Evolutionary conservation across 2,888 invertebrate genomes (phyloP).

Genomic region (Cantharis rufa): DNA sequence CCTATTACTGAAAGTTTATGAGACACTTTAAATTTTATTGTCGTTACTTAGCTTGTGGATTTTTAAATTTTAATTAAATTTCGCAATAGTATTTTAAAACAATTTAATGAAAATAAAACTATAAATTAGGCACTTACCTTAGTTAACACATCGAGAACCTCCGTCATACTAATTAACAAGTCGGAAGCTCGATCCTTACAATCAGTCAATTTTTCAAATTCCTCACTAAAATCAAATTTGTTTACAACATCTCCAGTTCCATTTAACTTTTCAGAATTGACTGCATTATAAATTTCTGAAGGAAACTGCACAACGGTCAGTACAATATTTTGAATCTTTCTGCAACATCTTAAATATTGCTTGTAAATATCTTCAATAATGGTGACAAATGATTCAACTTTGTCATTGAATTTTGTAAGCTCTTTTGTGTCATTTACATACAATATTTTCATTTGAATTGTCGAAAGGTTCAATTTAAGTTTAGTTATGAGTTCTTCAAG

Average conservation of each 20-base stretch:
- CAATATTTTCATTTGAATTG: conserved; percentile 32
- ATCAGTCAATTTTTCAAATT: conserved; percentile 37
- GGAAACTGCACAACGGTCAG: conserved; percentile 33
- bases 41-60: no score
- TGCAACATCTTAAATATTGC: conserved; percentile 38
- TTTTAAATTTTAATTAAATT: no score
- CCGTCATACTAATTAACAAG: conserved; percentile 35
- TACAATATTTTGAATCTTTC: conserved; percentile 35
- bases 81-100: no score
- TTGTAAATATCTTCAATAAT: conserved; percentile 43
- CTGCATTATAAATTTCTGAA: conserved; percentile 32
- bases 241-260: conserved; percentile 37
- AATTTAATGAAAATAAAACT: no score
- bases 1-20: no score
- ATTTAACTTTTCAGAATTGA: conserved; percentile 33
- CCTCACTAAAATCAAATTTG: conserved; percentile 36
- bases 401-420: conserved; percentile 35
- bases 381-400: conserved; percentile 37
- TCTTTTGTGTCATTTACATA: conserved; percentile 31
- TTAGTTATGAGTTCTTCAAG: conserved; percentile 32
- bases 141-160: not conserved
- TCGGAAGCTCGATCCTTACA: conserved; percentile 37
- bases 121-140: conserved; percentile 9
- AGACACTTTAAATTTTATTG: no score
- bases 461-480: conserved; percentile 31